Base-by-base conservation (phyloP, 1,140 invertebrate genomes). In the Trachelipus rathkii region DNA sequence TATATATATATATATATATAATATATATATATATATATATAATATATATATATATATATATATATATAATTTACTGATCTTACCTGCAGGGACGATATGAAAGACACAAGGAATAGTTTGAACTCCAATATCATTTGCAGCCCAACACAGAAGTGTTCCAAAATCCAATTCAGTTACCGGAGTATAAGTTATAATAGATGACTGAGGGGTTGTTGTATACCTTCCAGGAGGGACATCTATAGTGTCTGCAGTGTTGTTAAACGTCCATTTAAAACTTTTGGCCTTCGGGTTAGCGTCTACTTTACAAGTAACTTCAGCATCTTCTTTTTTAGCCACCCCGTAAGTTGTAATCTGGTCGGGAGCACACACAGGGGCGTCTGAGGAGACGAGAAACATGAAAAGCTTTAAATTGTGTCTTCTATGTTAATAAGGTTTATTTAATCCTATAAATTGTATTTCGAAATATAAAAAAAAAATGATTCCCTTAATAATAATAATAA, bases 301-400 rank as follows among this genome's bases (percentile, higher is more conserved):
- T 81, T 92, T 90, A 84, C 94, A 96, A 79, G 90, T 89, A 76
- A n/a, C n/a, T 60, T 89, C 88, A 13, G 94, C 90, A 13, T 91
- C 93, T 85, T 95, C 94, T 83, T 93, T 91, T 83, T 93, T 93
- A 74, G 94, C 86, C 7, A 93, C 93, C 1, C 93, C 93, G 75
- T 95, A 95, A 77, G 93, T 89, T 77, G 88, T 89, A 33, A 87
- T 86, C 82, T 92, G 92, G 77, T 90, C 90, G 74, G 88, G 85
- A 76, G 89, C 88, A 84, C 94, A 96, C 76, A 95, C 88, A 71
- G 94, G 94, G 82, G 92, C 92, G 86, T 95, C 94, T 96, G 87
- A 5, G 85, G 86, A 71, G 73, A 77, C 67, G 43, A 23, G 68
- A 13, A n/a, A 66, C 0, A 15, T 24, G 21, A 67, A 24, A 43